phyloP scores from a whole-genome alignment of 2,797 vertebrate species.

The Falco concolor region DNA sequence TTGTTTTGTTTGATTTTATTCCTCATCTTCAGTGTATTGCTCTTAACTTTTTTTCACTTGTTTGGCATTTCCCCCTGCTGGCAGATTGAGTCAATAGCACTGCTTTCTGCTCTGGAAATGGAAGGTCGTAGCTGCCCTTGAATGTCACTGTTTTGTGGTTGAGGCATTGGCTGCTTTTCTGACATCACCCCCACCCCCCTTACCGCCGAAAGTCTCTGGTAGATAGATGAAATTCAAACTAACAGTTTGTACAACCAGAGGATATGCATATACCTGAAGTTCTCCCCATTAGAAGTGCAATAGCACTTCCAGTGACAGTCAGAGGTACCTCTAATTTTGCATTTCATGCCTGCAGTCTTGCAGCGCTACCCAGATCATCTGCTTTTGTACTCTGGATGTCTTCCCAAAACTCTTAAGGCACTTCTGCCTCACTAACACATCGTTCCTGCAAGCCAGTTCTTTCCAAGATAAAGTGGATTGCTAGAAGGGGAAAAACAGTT shows the following conservation, averaged over 20 bases:
- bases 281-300: background rate
- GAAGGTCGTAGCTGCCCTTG: background rate
- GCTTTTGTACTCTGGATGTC: background rate
- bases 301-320: background rate
- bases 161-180: background rate
- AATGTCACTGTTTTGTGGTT: background rate
- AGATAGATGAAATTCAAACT: background rate
- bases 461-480: background rate
- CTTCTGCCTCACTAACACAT: background rate
- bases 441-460: background rate
- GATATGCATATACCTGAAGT: background rate
- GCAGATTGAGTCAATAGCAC: background rate
- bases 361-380: background rate
- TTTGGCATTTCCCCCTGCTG: constrained; percentile 63
- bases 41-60: background rate
- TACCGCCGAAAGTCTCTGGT: background rate
- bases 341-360: background rate
- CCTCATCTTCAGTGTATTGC: background rate
- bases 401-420: background rate
- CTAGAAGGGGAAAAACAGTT: background rate
- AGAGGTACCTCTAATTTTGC: background rate
- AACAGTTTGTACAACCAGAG: background rate
- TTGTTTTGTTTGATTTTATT: background rate
- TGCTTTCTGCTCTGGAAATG: background rate
- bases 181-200: too few relatives aligned